Percentiles rank a stretch among this genome's conserved stretches.
Evolutionary conservation across 2,888 invertebrate species (phyloP).

Genomic region (Myathropa florea): DNA sequence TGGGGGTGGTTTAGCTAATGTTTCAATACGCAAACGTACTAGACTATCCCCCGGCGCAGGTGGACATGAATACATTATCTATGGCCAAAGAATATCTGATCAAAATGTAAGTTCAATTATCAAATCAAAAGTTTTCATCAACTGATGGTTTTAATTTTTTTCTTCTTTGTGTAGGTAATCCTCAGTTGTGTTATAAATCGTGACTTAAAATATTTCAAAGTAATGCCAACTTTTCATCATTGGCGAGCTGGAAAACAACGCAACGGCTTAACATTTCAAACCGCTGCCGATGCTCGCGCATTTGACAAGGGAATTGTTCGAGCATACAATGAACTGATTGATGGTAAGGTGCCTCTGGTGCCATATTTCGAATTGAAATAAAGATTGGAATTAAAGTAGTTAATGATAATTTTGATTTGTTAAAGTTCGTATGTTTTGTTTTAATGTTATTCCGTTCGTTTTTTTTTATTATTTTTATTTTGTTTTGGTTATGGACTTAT

Average conservation of each 20-base stretch:
- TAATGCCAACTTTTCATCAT: conserved; percentile 99
- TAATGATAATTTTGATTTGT: conserved; percentile 13
- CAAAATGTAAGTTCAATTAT: conserved; percentile 87
- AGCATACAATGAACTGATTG: conserved; percentile 93
- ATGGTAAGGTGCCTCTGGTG: conserved; percentile 85
- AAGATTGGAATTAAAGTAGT: conserved; percentile 44
- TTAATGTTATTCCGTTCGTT: neutral
- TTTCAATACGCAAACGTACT: conserved; percentile 91
- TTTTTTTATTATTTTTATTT: neutral
- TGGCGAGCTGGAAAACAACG: conserved; percentile 98
- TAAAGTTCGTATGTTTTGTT: neutral
- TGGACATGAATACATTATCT: conserved; percentile 94
- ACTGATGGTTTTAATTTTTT: neutral
- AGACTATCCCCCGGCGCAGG: conserved; percentile 81
- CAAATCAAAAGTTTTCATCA: conserved; percentile 4
- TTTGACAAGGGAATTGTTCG: conserved; percentile 95
- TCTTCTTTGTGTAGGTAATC: conserved; percentile 86
- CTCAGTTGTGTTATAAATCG: conserved; percentile 96
- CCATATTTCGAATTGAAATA: conserved; percentile 24
- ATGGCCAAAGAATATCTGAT: conserved; percentile 95
- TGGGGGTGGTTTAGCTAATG: conserved; percentile 96
- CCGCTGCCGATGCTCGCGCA: conserved; percentile 95
- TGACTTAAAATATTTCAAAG: conserved; percentile 97
- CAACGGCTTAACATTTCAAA: conserved; percentile 97
- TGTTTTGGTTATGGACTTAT: conserved; percentile 6